These are phyloP conservation scores for Chlamydotis undulata DNA, from an alignment of 2,113 vertebrate species.

Conservation along the genomic window DNA sequence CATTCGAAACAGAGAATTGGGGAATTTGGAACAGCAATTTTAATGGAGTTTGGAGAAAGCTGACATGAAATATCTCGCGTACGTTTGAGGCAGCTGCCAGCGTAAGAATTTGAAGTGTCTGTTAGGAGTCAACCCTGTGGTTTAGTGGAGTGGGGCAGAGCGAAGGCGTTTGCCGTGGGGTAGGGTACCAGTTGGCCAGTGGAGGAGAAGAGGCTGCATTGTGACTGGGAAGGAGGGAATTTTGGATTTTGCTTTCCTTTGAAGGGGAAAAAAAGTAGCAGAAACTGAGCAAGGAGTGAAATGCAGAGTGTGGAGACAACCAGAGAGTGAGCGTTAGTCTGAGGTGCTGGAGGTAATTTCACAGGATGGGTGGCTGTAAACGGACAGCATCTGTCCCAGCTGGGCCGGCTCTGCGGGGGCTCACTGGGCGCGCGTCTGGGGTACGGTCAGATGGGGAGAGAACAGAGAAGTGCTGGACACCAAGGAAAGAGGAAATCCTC, in stretches of 20 bases:
- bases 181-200: background rate
- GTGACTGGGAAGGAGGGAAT: background rate
- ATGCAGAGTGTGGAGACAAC: background rate
- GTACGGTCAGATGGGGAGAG: too few relatives aligned
- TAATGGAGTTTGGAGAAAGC: background rate
- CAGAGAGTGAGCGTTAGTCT: background rate
- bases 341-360: background rate
- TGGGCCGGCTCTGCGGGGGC: background rate
- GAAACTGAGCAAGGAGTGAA: background rate
- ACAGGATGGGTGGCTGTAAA: too few relatives aligned
- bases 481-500: background rate
- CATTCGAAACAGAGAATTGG: background rate
- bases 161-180: background rate
- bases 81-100: background rate
- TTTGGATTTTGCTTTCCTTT: background rate
- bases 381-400: background rate
- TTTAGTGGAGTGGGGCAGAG: background rate
- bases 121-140: background rate
- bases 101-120: background rate
- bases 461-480: background rate
- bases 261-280: background rate
- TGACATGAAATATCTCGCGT: background rate
- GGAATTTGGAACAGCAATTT: background rate
- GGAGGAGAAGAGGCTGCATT: background rate
- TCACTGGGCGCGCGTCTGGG: fast-evolving